Conservation (phyloP, 92 coral and sea anemone genomes). For the Umimayanthus kanabou region DNA sequence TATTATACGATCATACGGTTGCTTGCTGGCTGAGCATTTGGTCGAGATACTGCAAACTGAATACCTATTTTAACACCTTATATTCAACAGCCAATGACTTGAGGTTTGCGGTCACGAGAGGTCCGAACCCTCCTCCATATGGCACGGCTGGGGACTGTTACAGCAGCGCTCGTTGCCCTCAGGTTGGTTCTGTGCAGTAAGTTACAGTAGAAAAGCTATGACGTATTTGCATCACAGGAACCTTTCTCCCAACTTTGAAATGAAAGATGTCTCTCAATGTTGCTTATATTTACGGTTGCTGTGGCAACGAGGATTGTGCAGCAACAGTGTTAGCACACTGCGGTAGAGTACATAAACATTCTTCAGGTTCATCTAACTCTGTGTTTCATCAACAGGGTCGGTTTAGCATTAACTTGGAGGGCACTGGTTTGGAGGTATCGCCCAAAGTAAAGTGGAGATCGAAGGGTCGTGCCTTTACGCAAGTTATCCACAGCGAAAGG, state of each 20-base stretch:
- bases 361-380: not conserved
- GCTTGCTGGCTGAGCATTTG: not conserved
- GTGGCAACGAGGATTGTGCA: not conserved
- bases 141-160: conserved; percentile 98
- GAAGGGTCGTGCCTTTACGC: conserved; percentile 71
- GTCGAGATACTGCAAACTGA: not conserved
- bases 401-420: conserved; percentile 87
- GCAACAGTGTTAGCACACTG: not conserved
- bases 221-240: not conserved
- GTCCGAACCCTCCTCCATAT: conserved; percentile 75
- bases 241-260: not conserved
- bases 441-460: conserved; percentile 86
- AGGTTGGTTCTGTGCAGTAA: conserved; percentile 43
- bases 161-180: conserved; percentile 86
- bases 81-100: conserved; percentile 76
- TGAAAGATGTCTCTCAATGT: no score
- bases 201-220: not conserved
- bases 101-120: conserved; percentile 83
- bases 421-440: conserved; percentile 82
- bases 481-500: conserved; percentile 74
- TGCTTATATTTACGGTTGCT: not conserved
- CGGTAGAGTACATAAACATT: not conserved
- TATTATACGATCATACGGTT: not conserved
- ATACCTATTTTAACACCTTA: not conserved
- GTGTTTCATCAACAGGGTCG: conserved; percentile 75